Evolutionary conservation across 2,113 vertebrate genomes (phyloP).

Genomic region (Poicephalus gulielmi): DNA sequence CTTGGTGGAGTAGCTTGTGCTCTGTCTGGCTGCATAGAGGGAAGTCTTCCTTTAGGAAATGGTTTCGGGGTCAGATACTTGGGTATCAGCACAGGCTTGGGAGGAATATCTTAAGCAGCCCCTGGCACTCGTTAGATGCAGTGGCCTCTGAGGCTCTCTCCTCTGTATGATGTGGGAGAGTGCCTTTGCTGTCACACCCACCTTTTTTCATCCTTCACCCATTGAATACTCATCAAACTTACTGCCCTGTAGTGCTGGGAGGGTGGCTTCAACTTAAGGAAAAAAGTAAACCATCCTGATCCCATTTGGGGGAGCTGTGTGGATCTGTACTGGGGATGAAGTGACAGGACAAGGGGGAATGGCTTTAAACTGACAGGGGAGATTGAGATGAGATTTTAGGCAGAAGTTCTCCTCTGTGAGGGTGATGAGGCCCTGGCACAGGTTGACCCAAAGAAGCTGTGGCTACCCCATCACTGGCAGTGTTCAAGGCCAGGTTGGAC

Average conservation of each 20-base stretch:
- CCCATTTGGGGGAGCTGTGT: too few relatives aligned
- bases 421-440: not conserved
- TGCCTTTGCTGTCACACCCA: accelerated
- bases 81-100: not conserved
- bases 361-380: not conserved
- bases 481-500: not conserved
- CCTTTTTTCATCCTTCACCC: not conserved
- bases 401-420: not conserved
- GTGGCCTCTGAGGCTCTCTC: not conserved
- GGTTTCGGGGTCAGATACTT: not conserved
- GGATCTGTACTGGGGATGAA: not conserved
- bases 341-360: not conserved
- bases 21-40: not conserved
- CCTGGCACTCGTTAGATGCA: not conserved
- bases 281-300: not conserved
- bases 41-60: not conserved
- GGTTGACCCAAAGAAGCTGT: not conserved
- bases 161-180: not conserved
- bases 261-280: not conserved
- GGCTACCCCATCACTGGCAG: not conserved
- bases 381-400: not conserved
- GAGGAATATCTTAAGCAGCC: not conserved
- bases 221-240: not conserved
- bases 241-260: not conserved
- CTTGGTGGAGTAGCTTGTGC: not conserved